Conservation (phyloP, 2,888 invertebrate genomes). For the Microctonus aethiopoides region DNA sequence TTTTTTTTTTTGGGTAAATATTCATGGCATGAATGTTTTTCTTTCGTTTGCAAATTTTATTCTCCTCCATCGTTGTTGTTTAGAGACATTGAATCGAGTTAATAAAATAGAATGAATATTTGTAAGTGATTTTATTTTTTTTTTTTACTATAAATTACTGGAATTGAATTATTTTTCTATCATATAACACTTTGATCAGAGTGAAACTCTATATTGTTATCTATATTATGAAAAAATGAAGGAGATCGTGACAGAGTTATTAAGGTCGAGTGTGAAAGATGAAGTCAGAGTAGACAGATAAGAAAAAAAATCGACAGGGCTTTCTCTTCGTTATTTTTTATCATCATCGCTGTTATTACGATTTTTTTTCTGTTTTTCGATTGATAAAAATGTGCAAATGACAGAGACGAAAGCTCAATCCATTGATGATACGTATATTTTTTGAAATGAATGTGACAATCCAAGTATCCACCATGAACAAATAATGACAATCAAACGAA, state of each 20-base stretch:
- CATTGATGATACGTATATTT: background rate
- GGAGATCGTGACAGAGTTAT: background rate
- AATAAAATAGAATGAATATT: no score
- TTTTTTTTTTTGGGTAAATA: no score
- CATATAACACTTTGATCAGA: background rate
- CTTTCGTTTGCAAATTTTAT: no score
- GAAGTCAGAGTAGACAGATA: background rate
- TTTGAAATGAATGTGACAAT: slow-evolving; percentile 2
- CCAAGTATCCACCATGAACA: background rate
- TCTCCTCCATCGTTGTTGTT: no score
- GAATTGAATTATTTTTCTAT: no score
- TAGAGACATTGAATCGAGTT: no score
- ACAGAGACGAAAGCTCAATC: slow-evolving; percentile 7
- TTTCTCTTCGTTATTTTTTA: background rate
- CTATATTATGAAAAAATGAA: background rate
- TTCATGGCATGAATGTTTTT: no score
- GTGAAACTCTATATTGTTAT: background rate
- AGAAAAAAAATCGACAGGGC: background rate
- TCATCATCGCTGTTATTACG: background rate
- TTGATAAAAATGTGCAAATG: slow-evolving; percentile 19
- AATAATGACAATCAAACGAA: slow-evolving; percentile 13
- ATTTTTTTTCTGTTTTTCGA: slow-evolving; percentile 31
- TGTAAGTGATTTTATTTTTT: no score
- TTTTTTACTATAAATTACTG: no score
- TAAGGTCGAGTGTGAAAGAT: background rate